Evolutionary conservation across 2,797 vertebrate genomes (phyloP).

Genomic region (Rhinogobio ventralis): DNA sequence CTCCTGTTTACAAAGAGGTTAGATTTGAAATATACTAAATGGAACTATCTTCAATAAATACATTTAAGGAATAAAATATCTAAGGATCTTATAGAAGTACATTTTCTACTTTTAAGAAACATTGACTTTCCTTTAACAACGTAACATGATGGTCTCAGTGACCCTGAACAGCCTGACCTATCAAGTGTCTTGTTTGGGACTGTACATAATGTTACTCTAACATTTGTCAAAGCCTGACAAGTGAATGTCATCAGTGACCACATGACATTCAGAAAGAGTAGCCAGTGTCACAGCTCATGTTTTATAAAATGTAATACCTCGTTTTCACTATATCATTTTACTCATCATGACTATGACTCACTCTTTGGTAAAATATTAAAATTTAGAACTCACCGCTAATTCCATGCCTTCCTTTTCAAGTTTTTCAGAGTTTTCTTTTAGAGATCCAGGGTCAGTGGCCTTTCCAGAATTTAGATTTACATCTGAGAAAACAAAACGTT

Average conservation of each 20-base stretch:
- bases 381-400: slow-evolving; percentile 65
- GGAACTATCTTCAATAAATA: neutral
- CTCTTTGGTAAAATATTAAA: neutral
- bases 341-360: neutral
- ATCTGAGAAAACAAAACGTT: slow-evolving; percentile 31
- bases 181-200: slow-evolving; percentile 43
- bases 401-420: slow-evolving; percentile 57
- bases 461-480: slow-evolving; percentile 37
- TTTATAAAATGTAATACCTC: neutral
- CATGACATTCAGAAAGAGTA: slow-evolving; percentile 62
- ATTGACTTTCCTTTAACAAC: neutral
- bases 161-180: slow-evolving; percentile 13
- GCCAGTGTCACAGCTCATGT: slow-evolving; percentile 1
- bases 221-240: slow-evolving; percentile 51
- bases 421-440: slow-evolving; percentile 50
- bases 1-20: slow-evolving; percentile 67
- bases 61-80: neutral
- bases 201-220: slow-evolving; percentile 54
- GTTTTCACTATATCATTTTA: neutral
- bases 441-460: slow-evolving; percentile 26
- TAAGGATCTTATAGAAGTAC: neutral
- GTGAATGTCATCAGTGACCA: slow-evolving; percentile 40
- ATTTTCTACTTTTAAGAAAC: neutral
- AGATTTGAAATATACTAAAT: slow-evolving; percentile 32
- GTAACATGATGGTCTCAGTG: neutral